Evolutionary conservation across 2,888 invertebrate genomes (phyloP), one percentile per base, ranked within the genome.

Genomic region (Ephialtes manifestator): DNA sequence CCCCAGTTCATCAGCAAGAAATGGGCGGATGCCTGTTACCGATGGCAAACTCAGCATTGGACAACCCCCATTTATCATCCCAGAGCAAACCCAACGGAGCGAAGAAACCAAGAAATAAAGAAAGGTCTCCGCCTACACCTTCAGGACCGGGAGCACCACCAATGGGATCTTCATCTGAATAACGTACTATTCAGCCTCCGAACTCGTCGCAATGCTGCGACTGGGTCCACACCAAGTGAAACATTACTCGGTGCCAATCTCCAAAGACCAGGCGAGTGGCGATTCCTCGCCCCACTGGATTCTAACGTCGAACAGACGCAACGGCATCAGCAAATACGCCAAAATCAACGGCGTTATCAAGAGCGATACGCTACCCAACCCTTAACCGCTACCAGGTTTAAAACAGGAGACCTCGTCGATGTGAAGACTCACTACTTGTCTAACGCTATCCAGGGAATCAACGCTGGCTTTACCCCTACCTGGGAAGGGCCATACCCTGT

Each of bases 41-140:
- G 81, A 2, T 89, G 89, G 85, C 79, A 83, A 13, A 10, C 20
- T 0, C 24, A 51, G 1, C 65, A 70, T 10, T 89, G 87, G 86
- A 88, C 87, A 13, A 84, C 86, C 8, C 24, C 39, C 3, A 24
- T 43, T 8, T 58, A 72, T 11, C 72, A 72, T n/a, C 70, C 31
- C 88, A 1, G 87, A 86, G 2, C 83, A 0, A 65, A 65, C 7
- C 65, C 65, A 5, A 65, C 43, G 20, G 43, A 90, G 55, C 18
- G 89, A 15, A 75, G 87, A 1, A 88, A 89, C 28, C 90, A 90
- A 46, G 87, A 89, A 11, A 74, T 90, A 1, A 90, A 90, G 39
- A 88, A 89, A 72, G 87, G 87, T 0, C 75, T 90, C 0, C 85
- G 89, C 74, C 85, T 87, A 48, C 76, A 28, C 2, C 75, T 89